A percentile compares a stretch with the other conserved stretches of the same genome.
phyloP scores from a whole-genome alignment of 2,888 invertebrate genomes.

The Acanthococcus lagerstroemiae region DNA sequence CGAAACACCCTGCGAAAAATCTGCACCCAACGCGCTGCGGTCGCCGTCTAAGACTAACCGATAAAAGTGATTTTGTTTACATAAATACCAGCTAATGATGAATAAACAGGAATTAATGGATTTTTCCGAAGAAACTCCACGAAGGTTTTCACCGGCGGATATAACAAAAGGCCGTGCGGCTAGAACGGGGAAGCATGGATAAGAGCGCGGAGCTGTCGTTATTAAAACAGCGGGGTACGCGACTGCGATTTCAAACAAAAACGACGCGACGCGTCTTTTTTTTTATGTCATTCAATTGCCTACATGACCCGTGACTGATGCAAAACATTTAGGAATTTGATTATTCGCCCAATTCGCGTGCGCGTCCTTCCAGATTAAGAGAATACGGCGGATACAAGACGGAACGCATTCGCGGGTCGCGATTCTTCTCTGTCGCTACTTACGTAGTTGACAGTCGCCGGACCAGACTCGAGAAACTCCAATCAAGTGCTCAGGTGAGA shows the following conservation, averaged over 20 bases:
- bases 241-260: constrained; percentile 11
- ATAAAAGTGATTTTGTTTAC: constrained; percentile 20
- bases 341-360: constrained; percentile 11
- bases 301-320: constrained; percentile 5
- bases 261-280: not conserved
- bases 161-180: constrained; percentile 14
- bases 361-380: constrained; percentile 5
- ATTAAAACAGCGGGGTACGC: constrained; percentile 17
- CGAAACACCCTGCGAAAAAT: not conserved
- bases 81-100: constrained; percentile 23
- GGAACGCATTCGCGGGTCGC: constrained; percentile 7
- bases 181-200: constrained; percentile 2
- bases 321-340: constrained; percentile 23
- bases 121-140: constrained; percentile 20
- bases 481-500: too few species aligned
- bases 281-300: not conserved
- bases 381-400: constrained; percentile 4
- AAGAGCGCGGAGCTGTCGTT: not conserved
- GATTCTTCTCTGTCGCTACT: too few species aligned
- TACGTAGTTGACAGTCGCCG: too few species aligned
- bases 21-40: not conserved
- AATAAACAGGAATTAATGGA: constrained; percentile 28
- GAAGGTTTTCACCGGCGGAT: constrained; percentile 15
- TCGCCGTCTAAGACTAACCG: constrained; percentile 16
- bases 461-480: too few species aligned